Conservation (phyloP, 1,140 invertebrate genomes). For the Rhopalosiphum maidis region DNA sequence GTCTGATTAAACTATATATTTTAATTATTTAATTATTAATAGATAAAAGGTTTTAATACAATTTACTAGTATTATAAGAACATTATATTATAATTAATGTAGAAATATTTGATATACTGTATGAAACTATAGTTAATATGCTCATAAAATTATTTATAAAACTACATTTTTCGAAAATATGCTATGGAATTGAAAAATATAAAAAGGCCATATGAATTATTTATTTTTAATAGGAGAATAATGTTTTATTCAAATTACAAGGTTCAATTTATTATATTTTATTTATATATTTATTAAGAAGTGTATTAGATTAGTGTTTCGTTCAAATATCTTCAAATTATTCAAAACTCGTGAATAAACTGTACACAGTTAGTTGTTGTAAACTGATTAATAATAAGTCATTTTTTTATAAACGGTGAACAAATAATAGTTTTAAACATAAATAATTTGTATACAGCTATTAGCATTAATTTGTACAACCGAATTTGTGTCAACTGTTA, state of each 20-base stretch:
- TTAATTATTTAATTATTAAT: not conserved
- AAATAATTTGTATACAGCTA: not conserved
- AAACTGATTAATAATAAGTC: not conserved
- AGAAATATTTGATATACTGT: too few relatives aligned
- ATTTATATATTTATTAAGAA: not conserved
- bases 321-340: slow-evolving; percentile 8
- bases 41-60: not conserved
- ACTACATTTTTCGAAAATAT: not conserved
- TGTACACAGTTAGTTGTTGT: not conserved
- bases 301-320: not conserved
- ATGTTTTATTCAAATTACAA: not conserved
- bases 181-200: not conserved
- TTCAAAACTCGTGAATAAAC: not conserved
- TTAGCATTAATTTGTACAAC: not conserved
- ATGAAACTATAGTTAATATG: too few relatives aligned
- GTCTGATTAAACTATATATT: not conserved
- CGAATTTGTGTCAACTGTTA: not conserved
- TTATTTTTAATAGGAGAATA: not conserved
- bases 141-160: not conserved
- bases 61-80: not conserved
- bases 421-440: not conserved
- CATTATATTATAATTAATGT: too few relatives aligned
- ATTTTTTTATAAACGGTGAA: not conserved
- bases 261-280: not conserved
- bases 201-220: not conserved